Base-by-base conservation (phyloP, 1,140 invertebrate genomes). In the Pygmarrhopalites habei region DNA sequence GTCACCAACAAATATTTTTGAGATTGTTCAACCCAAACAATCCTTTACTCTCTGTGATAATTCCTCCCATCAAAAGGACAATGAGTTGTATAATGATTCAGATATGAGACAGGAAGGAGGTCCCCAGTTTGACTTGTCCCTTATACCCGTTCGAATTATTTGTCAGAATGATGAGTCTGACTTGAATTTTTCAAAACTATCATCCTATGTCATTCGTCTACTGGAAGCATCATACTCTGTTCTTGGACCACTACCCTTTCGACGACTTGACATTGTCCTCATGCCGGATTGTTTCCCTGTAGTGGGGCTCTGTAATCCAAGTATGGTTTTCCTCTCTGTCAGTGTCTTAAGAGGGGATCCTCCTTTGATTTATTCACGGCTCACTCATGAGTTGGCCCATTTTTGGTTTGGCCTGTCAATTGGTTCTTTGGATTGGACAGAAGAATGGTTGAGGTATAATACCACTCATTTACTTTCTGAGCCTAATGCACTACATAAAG, bases 381-480 rank as follows among this genome's bases (percentile, higher is more conserved):
- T 79, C n/a, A 70, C 76, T 7, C 77, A 79, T 71, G 77, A 78
- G 72, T 44, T 77, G 21, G 74, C 72, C 60, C 77, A 79, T 66
- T 73, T 74, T 1, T 79, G 77, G 77, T 79, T 78, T 72, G 77
- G 77, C 14, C 65, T 78, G 4, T 66, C 73, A n/a, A 76, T 78
- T 67, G 77, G 77, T 21, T 74, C 76, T 26, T 66, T 67, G 28
- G 75, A 79, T 69, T 79, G 77, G 77, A 77, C 74, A n/a, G 78
- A 79, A 71, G 78, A 78, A 68, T 79, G 78, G 78, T 62, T 79
- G 7, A 78, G 76, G 44, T n/a, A n/a, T n/a, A n/a, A n/a, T n/a
- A n/a, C n/a, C n/a, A n/a, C n/a, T n/a, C n/a, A n/a, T n/a, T n/a
- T n/a, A n/a, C n/a, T n/a, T n/a, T n/a, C n/a, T n/a, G n/a, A n/a